Percentiles rank a stretch among this genome's conserved stretches.
Conservation (phyloP, 2,797 vertebrate species). For the Valencia hispanica region DNA sequence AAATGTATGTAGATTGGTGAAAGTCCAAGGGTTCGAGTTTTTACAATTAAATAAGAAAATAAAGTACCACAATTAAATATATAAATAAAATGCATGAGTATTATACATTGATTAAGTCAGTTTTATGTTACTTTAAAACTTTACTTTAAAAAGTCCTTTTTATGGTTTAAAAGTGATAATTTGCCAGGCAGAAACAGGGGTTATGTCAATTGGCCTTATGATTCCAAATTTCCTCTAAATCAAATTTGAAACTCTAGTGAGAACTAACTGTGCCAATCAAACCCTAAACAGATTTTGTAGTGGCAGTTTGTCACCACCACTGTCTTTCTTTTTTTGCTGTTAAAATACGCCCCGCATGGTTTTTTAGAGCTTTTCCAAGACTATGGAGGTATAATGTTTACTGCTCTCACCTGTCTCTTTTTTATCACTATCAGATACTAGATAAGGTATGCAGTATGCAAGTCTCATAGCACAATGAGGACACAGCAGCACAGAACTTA, state of each 20-base stretch:
- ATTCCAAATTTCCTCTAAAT: slow-evolving; percentile 25
- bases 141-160: background rate
- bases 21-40: background rate
- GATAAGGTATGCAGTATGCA: slow-evolving; percentile 42
- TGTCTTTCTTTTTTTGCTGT: slow-evolving; percentile 50
- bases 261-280: slow-evolving; percentile 23
- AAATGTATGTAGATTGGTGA: background rate
- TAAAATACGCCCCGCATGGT: slow-evolving; percentile 49
- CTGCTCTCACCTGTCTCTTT: slow-evolving; percentile 12
- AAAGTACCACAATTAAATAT: background rate
- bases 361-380: slow-evolving; percentile 32
- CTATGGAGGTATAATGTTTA: slow-evolving; percentile 42
- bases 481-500: slow-evolving; percentile 36
- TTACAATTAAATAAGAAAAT: background rate
- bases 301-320: slow-evolving; percentile 46
- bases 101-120: background rate
- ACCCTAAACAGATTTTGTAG: slow-evolving; percentile 12
- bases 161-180: slow-evolving; percentile 3
- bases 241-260: slow-evolving; percentile 33
- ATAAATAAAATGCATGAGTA: too few relatives aligned
- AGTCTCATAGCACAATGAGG: slow-evolving; percentile 52
- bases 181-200: slow-evolving; percentile 8
- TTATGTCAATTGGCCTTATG: slow-evolving; percentile 23
- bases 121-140: slow-evolving; percentile 8
- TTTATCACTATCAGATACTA: slow-evolving; percentile 41